Evolutionary conservation across 2,113 vertebrate species (phyloP).

Genomic region (Mellivora capensis): DNA sequence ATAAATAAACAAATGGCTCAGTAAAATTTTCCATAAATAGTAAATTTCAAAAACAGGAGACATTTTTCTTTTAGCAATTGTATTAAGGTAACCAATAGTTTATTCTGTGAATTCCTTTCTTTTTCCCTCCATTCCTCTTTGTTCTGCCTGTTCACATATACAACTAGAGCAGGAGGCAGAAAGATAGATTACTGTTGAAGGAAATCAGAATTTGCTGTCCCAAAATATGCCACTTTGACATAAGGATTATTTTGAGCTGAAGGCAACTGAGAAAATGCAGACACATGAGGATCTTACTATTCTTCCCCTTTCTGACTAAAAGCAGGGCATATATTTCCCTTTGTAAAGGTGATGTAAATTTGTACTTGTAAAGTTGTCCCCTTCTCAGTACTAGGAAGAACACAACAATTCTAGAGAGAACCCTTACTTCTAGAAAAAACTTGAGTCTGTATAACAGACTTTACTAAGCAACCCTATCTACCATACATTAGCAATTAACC

Average conservation of each 20-base stretch:
- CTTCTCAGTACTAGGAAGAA: not conserved
- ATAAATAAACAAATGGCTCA: not conserved
- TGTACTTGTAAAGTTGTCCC: not conserved
- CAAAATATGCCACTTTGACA: not conserved
- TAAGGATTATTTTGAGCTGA: not conserved
- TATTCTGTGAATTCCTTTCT: not conserved
- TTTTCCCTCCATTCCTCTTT: not conserved
- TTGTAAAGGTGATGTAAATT: not conserved
- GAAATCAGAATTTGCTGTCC: not conserved
- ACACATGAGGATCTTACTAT: not conserved
- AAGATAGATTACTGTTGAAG: rapidly evolving
- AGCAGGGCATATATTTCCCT: not conserved
- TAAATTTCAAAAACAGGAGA: not conserved
- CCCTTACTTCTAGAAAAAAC: not conserved
- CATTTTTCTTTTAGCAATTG: not conserved
- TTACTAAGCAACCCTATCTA: not conserved
- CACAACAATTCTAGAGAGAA: not conserved
- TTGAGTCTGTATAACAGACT: not conserved
- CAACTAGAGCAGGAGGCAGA: not conserved
- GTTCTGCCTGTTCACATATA: not conserved
- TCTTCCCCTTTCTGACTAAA: not conserved
- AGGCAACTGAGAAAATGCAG: not conserved
- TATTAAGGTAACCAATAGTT: not conserved
- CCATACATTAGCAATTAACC: not conserved
- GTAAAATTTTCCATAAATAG: not conserved